Evolutionary conservation across 1,140 invertebrate genomes (phyloP), one percentile per base, ranked within the genome.

Genomic region (Drosophila murphyi): DNA sequence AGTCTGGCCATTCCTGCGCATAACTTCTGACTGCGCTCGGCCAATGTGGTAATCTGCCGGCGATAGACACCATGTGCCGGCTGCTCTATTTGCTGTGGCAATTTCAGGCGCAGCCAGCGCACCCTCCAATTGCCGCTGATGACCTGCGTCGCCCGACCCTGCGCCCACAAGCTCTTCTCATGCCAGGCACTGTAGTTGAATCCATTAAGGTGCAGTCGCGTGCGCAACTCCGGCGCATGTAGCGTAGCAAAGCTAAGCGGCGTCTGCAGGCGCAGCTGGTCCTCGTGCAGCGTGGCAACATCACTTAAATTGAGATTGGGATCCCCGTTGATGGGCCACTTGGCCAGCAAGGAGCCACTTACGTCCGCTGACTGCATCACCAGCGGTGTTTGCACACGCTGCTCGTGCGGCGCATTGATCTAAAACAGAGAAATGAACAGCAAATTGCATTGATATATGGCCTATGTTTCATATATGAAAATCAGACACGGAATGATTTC

Each of bases 91-190:
- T 32, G 34, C 61, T 47, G 8, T 2, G 63, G 51, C 43, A 79
- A 56, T 31, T 79, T 83, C 0, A 92, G 60, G 4, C 48, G 68
- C n/a, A 92, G 63, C 55, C 72, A 60, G 12, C 79, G 71, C 2
- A 89, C 80, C 5, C 77, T 78, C 91, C 91, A 92, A 5, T 79
- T 92, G 10, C 91, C 91, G 4, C 57, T 82, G 2, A 92, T 80
- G 2, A 61, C 37, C 52, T 91, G 85, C n/a, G 65, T 47, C 0
- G 50, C 4, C 3, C 76, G 59, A 0, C 73, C 77, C 0, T 37
- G 48, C 4, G 71, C 72, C 78, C 85, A 91, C 5, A 92, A 34
- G 8, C 81, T 78, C 1, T 56, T 35, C 12, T 74, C 32, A 34
- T 86, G 74, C 91, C 91, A 92, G 32, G 70, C 56, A n/a, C 6